Evolutionary conservation across 2,113 vertebrate genomes (phyloP).

Genomic region (Notarius lentiginosus): DNA sequence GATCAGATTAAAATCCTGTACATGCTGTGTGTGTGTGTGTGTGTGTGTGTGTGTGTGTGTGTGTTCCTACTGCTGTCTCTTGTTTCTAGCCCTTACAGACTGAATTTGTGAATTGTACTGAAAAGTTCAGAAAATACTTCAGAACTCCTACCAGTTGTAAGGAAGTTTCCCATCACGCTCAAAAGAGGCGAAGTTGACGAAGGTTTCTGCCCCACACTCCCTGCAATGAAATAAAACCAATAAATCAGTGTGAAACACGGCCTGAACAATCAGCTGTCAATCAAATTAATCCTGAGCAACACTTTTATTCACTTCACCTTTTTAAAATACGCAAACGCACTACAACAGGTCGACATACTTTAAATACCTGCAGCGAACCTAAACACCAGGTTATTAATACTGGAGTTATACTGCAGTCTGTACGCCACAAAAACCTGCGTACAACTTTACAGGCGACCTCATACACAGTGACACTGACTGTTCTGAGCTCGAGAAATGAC

Average conservation of each 20-base stretch:
- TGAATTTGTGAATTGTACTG: neutral
- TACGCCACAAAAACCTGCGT: no score
- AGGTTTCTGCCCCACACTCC: slow-evolving; percentile 91
- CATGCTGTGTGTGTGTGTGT: neutral
- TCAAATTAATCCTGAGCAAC: neutral
- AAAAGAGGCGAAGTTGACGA: slow-evolving; percentile 94
- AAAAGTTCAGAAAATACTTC: neutral
- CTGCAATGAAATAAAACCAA: slow-evolving; percentile 68
- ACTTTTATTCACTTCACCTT: neutral
- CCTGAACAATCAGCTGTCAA: neutral
- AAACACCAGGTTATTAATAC: neutral
- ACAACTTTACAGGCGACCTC: neutral
- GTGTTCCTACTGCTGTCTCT: neutral
- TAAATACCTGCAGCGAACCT: neutral
- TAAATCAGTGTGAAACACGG: neutral
- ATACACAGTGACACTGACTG: neutral
- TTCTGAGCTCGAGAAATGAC: neutral
- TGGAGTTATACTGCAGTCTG: neutral
- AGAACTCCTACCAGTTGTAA: slow-evolving; percentile 88
- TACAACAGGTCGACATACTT: neutral
- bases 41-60: neutral
- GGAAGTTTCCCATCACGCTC: slow-evolving; percentile 94
- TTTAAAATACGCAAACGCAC: neutral
- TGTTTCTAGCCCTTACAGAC: neutral
- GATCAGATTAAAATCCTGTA: neutral